Percentiles rank a stretch among this genome's conserved stretches.
These are phyloP conservation scores for Microplitis demolitor DNA, from an alignment of 1,140 invertebrate genomes.

Conservation along the genomic window DNA sequence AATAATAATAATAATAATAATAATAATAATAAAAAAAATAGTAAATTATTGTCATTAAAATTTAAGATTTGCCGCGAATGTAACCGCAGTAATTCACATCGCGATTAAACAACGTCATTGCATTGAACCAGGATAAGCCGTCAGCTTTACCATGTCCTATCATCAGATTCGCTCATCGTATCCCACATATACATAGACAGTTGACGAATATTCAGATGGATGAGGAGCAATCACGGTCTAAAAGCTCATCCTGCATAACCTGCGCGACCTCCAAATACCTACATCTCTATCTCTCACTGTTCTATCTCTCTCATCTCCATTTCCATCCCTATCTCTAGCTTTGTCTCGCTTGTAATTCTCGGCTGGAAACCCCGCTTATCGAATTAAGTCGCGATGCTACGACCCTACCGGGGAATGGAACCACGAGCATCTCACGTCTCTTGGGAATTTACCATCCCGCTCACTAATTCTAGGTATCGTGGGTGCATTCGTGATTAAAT, in stretches of 20 bases:
- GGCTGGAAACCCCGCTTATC: slow-evolving; percentile 4
- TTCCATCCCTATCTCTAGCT: not conserved
- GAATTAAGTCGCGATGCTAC: slow-evolving; percentile 20
- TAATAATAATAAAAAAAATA: too few relatives aligned
- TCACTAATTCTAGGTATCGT: slow-evolving; percentile 21
- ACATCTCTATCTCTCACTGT: not conserved
- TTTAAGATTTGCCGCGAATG: too few relatives aligned
- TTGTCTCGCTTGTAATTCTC: not conserved
- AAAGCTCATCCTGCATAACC: slow-evolving; percentile 25
- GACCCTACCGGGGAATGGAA: not conserved
- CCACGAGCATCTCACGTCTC: slow-evolving; percentile 14
- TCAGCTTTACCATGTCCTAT: not conserved
- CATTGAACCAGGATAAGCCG: too few relatives aligned
- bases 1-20: too few relatives aligned
- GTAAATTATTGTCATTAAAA: too few relatives aligned
- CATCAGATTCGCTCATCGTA: not conserved
- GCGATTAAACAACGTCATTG: too few relatives aligned
- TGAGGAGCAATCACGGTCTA: not conserved
- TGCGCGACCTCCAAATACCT: not conserved
- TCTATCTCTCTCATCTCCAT: slow-evolving; percentile 6
- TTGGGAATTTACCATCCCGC: slow-evolving; percentile 18
- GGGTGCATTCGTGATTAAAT: slow-evolving; percentile 18
- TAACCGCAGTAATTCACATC: too few relatives aligned
- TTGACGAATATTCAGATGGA: not conserved
- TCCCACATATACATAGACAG: not conserved